Conservation (phyloP, 2,113 vertebrate genomes). For the Hemiscyllium ocellatum region DNA sequence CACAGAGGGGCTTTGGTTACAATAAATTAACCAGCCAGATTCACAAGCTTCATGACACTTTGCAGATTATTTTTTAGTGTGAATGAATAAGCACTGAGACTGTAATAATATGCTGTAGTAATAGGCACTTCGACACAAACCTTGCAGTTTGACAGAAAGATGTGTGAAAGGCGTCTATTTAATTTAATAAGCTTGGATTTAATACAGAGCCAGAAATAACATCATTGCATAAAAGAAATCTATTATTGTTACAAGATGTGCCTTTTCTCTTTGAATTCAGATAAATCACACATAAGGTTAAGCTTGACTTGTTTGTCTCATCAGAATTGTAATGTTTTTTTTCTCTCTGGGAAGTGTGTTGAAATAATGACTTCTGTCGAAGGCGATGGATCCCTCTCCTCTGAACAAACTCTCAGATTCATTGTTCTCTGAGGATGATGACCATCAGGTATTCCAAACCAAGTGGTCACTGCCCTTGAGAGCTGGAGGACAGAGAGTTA, state of each 20-base stretch:
- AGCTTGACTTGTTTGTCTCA: not conserved
- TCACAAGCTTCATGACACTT: not conserved
- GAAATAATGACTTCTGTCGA: not conserved
- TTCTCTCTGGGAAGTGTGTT: not conserved
- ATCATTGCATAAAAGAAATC: not conserved
- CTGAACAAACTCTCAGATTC: not conserved
- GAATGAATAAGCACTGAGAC: not conserved
- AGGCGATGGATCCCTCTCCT: not conserved
- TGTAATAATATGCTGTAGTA: not conserved
- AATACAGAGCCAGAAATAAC: constrained; percentile 7
- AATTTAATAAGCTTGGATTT: not conserved
- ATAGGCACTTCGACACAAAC: not conserved
- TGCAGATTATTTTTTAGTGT: not conserved
- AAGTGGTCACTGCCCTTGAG: not conserved
- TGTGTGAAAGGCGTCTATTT: constrained; percentile 7
- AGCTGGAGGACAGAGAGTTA: not conserved
- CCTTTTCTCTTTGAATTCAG: not conserved
- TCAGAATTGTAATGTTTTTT: not conserved
- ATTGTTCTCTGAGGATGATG: not conserved
- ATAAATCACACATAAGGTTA: not conserved
- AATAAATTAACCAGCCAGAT: not conserved
- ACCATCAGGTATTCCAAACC: not conserved
- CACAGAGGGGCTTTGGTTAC: not conserved
- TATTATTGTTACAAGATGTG: not conserved
- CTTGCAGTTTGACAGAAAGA: not conserved